Evolutionary conservation across 35 echinoderm and acorn worm species (phyloP), one percentile per base, ranked within the genome.

Genomic region (Lytechinus variegatus): DNA sequence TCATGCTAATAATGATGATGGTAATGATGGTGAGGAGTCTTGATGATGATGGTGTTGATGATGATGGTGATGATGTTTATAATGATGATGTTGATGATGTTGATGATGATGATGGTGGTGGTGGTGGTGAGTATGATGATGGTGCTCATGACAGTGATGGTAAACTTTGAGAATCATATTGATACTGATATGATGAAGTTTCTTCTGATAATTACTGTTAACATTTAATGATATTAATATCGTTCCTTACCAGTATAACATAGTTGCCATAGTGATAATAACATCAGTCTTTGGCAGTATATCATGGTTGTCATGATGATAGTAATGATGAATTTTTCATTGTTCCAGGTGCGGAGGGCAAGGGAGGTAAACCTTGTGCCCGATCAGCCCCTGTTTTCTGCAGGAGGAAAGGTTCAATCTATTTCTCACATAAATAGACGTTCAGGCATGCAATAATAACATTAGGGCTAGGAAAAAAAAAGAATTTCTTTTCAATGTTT

Each of bases 391-490:
- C 54, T 57, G 92, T 93, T 13, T 93, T n/a, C 53, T 56, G 52
- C 92, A 93, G 92, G 92, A 57, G 53, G 54, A 93, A 93, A 93
- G 92, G 92, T 93, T 54, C 21, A 54, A 93, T 54, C 14, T 79
- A n/a, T 79, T 24, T 79, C 7, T 79, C 21, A 79, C 66, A 79
- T 79, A 24, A 79, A 16, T 79, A 79, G 66, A 71, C 21, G 61
- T 71, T 19, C 61, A 71, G 61, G 61, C 61, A 71, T 71, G 61
- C 61, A 71, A 71, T 19, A 71, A 71, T 5, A 66, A 66, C 1
- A 44, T 2, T 1, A 44, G 33, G 2, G 33, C 33, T 44, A 44
- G 0, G 33, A 2, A 44, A 44, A 44, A 44, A 44, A 44, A 44
- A 1, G 33, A 44, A 44, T 44, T 44, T 44, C 33, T 44, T 44